Conservation (phyloP, 2,888 invertebrate genomes). For the Eilema sororculum region DNA sequence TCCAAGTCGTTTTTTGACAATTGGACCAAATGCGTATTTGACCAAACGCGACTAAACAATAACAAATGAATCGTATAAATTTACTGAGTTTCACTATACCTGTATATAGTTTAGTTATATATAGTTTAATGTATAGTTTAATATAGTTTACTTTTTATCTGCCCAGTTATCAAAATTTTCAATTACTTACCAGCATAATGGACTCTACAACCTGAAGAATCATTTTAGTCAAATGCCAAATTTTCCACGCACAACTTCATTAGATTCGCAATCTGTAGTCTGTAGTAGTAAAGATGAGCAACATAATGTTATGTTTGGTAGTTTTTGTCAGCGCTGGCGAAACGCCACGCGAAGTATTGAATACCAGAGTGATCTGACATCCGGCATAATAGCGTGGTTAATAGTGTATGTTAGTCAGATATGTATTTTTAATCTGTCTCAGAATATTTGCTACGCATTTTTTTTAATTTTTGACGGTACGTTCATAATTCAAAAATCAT, state of each 20-base stretch:
- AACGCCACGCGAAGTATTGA: slow-evolving; percentile 34
- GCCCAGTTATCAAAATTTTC: too few relatives aligned
- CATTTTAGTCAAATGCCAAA: neutral
- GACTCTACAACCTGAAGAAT: neutral
- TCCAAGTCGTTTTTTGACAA: too few relatives aligned
- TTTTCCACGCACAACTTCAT: neutral
- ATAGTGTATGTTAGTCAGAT: slow-evolving; percentile 39
- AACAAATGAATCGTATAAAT: too few relatives aligned
- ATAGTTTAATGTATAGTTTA: too few relatives aligned
- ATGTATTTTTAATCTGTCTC: slow-evolving; percentile 35
- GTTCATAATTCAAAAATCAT: too few relatives aligned
- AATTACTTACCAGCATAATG: neutral
- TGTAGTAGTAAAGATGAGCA: neutral
- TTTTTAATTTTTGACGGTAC: neutral
- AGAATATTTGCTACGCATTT: neutral
- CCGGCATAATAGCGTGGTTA: slow-evolving; percentile 38
- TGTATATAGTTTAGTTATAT: too few relatives aligned
- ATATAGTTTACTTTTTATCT: too few relatives aligned
- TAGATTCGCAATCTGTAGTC: neutral
- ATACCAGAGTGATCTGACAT: slow-evolving; percentile 41
- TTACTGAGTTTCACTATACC: too few relatives aligned
- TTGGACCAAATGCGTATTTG: too few relatives aligned
- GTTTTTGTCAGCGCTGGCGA: slow-evolving; percentile 33
- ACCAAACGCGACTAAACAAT: too few relatives aligned
- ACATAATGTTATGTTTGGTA: slow-evolving; percentile 20